Percentiles rank a stretch among this genome's conserved stretches.
Evolutionary conservation across 2,797 vertebrate species (phyloP).

Genomic region (Amblyopsis hoosieri): DNA sequence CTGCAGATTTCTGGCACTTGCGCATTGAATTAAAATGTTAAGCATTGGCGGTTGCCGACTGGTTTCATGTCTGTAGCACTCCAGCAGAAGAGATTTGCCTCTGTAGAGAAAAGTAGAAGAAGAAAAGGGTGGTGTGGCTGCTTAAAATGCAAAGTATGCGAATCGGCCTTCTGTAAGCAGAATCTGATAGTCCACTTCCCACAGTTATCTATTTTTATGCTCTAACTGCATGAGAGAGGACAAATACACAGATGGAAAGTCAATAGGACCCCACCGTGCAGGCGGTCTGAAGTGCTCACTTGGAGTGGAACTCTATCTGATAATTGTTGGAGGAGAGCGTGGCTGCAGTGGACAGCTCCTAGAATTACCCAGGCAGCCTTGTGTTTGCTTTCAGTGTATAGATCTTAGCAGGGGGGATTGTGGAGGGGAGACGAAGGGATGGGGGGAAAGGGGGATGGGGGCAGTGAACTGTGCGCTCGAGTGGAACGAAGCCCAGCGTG

Average conservation of each 20-base stretch:
- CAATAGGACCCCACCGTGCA: slow-evolving; percentile 63
- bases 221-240: slow-evolving; percentile 58
- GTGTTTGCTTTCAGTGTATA: slow-evolving; percentile 69
- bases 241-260: slow-evolving; percentile 72
- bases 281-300: slow-evolving; percentile 58
- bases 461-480: slow-evolving; percentile 39
- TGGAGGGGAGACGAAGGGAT: slow-evolving; percentile 1
- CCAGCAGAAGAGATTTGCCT: too few relatives aligned
- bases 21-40: too few relatives aligned
- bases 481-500: slow-evolving; percentile 60
- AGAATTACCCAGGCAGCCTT: slow-evolving; percentile 60
- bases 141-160: slow-evolving; percentile 56
- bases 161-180: slow-evolving; percentile 55
- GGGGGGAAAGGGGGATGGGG: slow-evolving; percentile 11
- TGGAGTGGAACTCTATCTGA: slow-evolving; percentile 68
- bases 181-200: slow-evolving; percentile 74
- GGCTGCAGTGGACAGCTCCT: slow-evolving; percentile 64
- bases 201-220: slow-evolving; percentile 76
- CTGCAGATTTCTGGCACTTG: too few relatives aligned
- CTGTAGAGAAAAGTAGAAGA: slow-evolving; percentile 1
- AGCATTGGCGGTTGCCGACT: background rate
- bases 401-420: slow-evolving; percentile 38
- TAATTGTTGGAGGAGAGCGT: slow-evolving; percentile 67
- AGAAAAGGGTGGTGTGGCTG: slow-evolving; percentile 17
- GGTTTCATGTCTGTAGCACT: slow-evolving; percentile 30